Evolutionary conservation across 1,140 invertebrate species (phyloP), one percentile per base, ranked within the genome.

Genomic region (Campoletis sonorensis): DNA sequence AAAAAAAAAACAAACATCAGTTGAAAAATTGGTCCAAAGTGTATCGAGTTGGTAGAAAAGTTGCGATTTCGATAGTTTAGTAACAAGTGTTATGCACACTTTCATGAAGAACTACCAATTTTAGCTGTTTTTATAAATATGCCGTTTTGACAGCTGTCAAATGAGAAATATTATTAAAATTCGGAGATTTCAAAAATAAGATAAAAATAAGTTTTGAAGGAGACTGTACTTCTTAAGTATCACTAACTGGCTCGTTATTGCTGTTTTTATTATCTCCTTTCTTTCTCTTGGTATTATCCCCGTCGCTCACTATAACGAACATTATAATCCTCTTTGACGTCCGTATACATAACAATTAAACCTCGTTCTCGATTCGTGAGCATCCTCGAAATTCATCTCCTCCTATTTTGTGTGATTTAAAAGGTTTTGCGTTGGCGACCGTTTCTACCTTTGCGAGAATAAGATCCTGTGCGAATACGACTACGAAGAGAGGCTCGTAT

Each of bases 391-490:
- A 64, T 64, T 70, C 67, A 70, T 70, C 15, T 70, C 49, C 30
- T 75, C 23, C 4, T 49, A 15, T 77, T 77, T 40, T 78, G 33
- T 78, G 81, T 87, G 72, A 80, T 86, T 71, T 83, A 86, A 16
- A 93, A 99, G 98, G 93, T 99, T 99, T 93, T 99, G 98, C 91
- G 98, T 99, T 40, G 98, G 98, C 49, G 98, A 99, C 92, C 94
- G 97, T 79, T 99, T 98, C 92, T 99, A 98, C 92, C 92, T 99
- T 84, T 98, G 97, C 93, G 98, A 99, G 90, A 99, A 99, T 92
- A 98, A 98, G 93, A 98, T 99, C 84, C 94, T 99, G 18, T 99
- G 98, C 93, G 98, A 99, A 91, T 98, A 98, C 90, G 98, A 99
- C 91, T 99, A 99, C 90, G 97, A 98, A 90, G 97, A 98, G 92